Conservation (phyloP, 2,888 invertebrate species). For the Eudemis profundana region DNA sequence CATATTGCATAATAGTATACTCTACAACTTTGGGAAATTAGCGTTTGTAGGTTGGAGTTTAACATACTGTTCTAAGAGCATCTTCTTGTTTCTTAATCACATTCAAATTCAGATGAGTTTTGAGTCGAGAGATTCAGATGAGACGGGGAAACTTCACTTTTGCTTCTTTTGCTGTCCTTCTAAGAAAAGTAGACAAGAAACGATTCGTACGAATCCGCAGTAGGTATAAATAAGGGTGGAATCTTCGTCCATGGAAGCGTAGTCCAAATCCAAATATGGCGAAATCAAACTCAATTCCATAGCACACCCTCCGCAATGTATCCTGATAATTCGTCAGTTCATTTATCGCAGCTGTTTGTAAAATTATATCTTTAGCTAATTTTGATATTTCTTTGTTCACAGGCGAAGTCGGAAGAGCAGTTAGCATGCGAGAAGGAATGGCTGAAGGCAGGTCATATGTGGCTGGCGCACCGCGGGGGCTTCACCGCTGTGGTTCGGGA, state of each 20-base stretch:
- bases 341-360: too few species aligned
- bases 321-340: too few species aligned
- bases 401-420: conserved; percentile 89
- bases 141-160: too few species aligned
- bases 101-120: conserved; percentile 9
- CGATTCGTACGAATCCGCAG: too few species aligned
- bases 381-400: conserved; percentile 56
- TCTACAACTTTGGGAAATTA: conserved; percentile 33
- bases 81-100: conserved; percentile 8
- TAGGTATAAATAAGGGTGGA: too few species aligned
- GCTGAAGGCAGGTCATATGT: conserved; percentile 90
- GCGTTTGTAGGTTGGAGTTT: conserved; percentile 20
- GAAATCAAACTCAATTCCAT: too few species aligned
- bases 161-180: too few species aligned
- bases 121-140: not conserved
- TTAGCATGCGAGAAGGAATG: conserved; percentile 88
- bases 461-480: conserved; percentile 97
- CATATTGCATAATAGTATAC: conserved; percentile 36
- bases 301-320: too few species aligned
- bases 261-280: too few species aligned
- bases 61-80: conserved; percentile 11
- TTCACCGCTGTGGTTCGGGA: conserved; percentile 93
- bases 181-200: too few species aligned
- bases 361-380: too few species aligned
- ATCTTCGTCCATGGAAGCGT: too few species aligned